These are phyloP conservation scores for Pavo muticus DNA, from an alignment of 2,113 vertebrate genomes.

Conservation along the genomic window DNA sequence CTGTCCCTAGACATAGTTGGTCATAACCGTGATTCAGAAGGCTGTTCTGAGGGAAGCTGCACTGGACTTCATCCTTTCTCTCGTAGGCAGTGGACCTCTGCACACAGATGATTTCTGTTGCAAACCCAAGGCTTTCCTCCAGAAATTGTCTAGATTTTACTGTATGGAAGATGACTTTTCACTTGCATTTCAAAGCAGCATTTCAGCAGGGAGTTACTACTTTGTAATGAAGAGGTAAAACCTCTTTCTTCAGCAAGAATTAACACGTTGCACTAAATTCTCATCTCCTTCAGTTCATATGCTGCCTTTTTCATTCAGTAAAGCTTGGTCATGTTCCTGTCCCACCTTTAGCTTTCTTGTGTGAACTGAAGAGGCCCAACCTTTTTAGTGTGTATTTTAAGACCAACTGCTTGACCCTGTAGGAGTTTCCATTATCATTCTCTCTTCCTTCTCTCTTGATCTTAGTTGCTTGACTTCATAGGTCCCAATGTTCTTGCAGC, in stretches of 20 bases:
- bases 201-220: neutral
- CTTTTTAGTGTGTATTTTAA: neutral
- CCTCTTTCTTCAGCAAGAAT: neutral
- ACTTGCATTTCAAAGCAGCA: neutral
- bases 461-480: neutral
- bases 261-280: neutral
- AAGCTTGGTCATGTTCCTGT: conserved; percentile 47
- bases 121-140: neutral
- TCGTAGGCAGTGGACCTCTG: neutral
- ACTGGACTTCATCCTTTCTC: neutral
- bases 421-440: neutral
- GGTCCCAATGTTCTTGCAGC: neutral
- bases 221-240: neutral
- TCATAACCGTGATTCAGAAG: conserved; percentile 1
- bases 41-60: neutral
- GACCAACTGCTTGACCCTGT: neutral
- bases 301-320: neutral
- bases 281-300: neutral
- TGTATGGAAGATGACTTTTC: neutral
- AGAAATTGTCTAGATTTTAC: neutral
- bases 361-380: conserved; percentile 15
- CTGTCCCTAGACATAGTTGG: neutral
- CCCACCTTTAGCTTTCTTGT: conserved; percentile 55
- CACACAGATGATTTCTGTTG: neutral
- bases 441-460: neutral